Percentiles rank a stretch among this genome's conserved stretches.
These are phyloP conservation scores for Acanthacorydalis orientalis DNA, from an alignment of 2,888 invertebrate genomes.

Conservation along the genomic window DNA sequence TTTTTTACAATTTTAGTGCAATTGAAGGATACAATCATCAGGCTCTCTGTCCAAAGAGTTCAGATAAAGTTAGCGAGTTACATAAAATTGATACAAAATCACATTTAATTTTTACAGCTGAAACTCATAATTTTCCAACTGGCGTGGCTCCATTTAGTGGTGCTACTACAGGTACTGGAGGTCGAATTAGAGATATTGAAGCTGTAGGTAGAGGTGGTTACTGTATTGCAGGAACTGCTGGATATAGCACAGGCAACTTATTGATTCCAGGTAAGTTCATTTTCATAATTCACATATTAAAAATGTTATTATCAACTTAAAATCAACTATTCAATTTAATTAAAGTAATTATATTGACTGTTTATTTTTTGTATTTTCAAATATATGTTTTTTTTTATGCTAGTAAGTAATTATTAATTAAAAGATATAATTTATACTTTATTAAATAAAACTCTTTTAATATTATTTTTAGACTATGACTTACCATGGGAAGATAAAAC, in stretches of 20 bases:
- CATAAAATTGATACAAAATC: slow-evolving; percentile 37
- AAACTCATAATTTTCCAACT: slow-evolving; percentile 97
- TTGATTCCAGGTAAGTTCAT: slow-evolving; percentile 57
- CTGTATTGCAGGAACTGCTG: slow-evolving; percentile 90
- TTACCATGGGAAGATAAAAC: slow-evolving; percentile 72
- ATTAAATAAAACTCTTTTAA: background rate
- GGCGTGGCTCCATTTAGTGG: slow-evolving; percentile 97
- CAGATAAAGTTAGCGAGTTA: slow-evolving; percentile 46
- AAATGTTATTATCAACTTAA: too few species aligned
- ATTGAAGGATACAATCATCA: slow-evolving; percentile 66
- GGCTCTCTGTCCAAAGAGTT: slow-evolving; percentile 47
- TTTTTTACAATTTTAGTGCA: slow-evolving; percentile 42
- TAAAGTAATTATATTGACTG: too few species aligned
- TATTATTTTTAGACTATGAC: slow-evolving; percentile 43
- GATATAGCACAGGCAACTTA: slow-evolving; percentile 89
- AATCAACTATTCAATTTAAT: too few species aligned
- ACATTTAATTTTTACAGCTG: slow-evolving; percentile 93
- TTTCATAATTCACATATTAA: background rate
- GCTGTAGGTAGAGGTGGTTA: slow-evolving; percentile 87
- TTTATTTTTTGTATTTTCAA: too few species aligned
- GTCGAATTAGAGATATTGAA: slow-evolving; percentile 87
- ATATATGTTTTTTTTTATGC: too few species aligned
- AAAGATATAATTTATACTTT: background rate
- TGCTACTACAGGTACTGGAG: slow-evolving; percentile 95
- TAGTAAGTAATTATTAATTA: too few species aligned